phyloP scores from a whole-genome alignment of 2,797 vertebrate species.

The Yasuhikotakia modesta region DNA sequence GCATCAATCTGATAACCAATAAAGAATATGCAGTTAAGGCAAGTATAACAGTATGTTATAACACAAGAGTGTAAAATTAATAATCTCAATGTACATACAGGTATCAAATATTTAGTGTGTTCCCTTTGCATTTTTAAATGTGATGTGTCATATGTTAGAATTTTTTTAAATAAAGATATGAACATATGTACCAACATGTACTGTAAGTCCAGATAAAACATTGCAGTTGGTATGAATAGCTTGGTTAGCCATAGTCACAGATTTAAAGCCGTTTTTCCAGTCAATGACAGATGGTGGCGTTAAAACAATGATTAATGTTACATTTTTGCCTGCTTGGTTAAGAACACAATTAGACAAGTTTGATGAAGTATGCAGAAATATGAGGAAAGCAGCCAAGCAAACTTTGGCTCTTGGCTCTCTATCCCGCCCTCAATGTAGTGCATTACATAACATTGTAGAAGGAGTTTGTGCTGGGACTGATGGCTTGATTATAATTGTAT shows the following conservation, averaged over 20 bases:
- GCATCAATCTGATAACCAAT: conserved; percentile 92
- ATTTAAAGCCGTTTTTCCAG: no score
- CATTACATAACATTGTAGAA: neutral
- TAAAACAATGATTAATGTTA: no score
- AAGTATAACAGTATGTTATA: conserved; percentile 58
- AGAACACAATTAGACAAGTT: neutral
- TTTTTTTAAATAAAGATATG: no score
- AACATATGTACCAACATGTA: no score
- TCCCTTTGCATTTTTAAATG: neutral
- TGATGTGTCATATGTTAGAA: no score
- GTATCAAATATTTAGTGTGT: neutral
- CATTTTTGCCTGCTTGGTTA: neutral
- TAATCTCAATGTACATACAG: neutral
- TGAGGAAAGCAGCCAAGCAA: neutral
- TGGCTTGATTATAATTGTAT: neutral
- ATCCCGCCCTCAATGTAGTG: neutral
- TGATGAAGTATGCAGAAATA: neutral
- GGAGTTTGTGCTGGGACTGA: neutral
- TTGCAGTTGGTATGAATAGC: no score
- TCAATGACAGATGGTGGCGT: no score
- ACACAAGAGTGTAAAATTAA: neutral
- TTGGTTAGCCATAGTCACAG: no score
- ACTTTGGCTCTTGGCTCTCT: neutral
- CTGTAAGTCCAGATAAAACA: no score
- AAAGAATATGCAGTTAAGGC: conserved; percentile 97